Conservation (phyloP, 2,113 vertebrate genomes). For the Orycteropus afer region DNA sequence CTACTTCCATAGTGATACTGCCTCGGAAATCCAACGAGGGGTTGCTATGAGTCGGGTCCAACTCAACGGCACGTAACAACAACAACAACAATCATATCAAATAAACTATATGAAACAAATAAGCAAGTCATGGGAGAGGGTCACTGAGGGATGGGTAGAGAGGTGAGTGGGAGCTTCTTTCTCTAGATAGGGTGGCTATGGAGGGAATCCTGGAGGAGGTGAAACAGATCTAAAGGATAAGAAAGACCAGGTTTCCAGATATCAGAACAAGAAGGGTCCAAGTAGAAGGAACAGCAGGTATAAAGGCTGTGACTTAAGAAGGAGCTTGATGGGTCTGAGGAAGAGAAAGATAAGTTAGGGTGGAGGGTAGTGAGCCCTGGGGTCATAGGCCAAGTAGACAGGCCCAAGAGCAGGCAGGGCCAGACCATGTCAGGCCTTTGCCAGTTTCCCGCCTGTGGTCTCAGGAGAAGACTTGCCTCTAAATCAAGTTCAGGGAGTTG, state of each 20-base stretch:
- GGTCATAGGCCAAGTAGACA: neutral
- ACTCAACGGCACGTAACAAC: too few relatives aligned
- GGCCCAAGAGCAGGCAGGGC: neutral
- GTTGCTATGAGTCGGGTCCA: too few relatives aligned
- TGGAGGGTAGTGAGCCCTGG: neutral
- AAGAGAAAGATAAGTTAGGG: neutral
- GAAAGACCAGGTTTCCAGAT: neutral
- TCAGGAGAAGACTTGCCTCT: neutral
- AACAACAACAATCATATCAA: too few relatives aligned
- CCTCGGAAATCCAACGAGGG: too few relatives aligned
- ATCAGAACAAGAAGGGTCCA: neutral
- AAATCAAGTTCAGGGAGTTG: neutral
- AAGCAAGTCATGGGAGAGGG: neutral
- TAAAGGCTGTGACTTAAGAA: neutral
- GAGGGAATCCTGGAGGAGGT: neutral
- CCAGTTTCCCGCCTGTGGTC: neutral
- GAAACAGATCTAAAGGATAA: neutral
- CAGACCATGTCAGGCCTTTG: neutral
- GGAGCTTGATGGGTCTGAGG: neutral
- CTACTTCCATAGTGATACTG: too few relatives aligned
- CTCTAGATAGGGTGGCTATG: neutral
- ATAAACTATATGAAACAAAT: neutral
- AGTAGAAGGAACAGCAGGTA: too few relatives aligned
- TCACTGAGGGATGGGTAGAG: neutral
- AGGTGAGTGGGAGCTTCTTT: neutral